phyloP scores from a whole-genome alignment of 2,888 invertebrate genomes.

The Andrena chrysosceles region DNA sequence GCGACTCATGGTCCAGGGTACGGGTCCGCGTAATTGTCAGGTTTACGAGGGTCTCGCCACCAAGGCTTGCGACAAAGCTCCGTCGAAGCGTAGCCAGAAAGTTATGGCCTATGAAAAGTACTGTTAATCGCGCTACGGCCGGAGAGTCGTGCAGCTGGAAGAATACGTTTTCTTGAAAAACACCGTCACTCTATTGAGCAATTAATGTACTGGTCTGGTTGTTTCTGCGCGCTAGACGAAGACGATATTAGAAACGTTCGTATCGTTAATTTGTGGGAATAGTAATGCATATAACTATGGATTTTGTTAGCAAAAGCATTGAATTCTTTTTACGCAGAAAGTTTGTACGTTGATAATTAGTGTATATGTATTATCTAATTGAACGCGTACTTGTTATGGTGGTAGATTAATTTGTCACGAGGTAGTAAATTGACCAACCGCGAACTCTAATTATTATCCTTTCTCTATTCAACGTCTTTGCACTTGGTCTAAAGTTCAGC shows the following conservation, averaged over 20 bases:
- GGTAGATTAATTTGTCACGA: too few species aligned
- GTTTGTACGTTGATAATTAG: too few species aligned
- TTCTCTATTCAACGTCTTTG: too few species aligned
- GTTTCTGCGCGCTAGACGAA: not conserved
- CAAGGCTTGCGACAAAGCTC: conserved; percentile 63
- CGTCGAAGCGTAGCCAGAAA: conserved; percentile 60
- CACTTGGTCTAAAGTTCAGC: too few species aligned
- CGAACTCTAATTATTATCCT: not conserved
- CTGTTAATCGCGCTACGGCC: conserved; percentile 56
- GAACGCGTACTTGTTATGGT: too few species aligned
- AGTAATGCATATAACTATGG: not conserved
- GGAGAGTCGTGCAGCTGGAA: conserved; percentile 5
- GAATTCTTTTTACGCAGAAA: too few species aligned
- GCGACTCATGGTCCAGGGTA: conserved; percentile 50
- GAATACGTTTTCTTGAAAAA: conserved; percentile 28
- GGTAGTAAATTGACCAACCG: too few species aligned
- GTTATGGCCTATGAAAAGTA: conserved; percentile 56
- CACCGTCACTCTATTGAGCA: not conserved
- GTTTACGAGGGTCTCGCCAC: conserved; percentile 62
- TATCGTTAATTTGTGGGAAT: not conserved
- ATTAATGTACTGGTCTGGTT: conserved; percentile 3
- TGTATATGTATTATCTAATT: too few species aligned
- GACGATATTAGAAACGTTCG: not conserved
- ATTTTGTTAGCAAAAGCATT: too few species aligned
- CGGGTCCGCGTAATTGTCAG: conserved; percentile 66